Percentiles rank a stretch among this genome's conserved stretches.
Conservation (phyloP, 2,888 invertebrate genomes). For the Pachliopta kotzebuea region DNA sequence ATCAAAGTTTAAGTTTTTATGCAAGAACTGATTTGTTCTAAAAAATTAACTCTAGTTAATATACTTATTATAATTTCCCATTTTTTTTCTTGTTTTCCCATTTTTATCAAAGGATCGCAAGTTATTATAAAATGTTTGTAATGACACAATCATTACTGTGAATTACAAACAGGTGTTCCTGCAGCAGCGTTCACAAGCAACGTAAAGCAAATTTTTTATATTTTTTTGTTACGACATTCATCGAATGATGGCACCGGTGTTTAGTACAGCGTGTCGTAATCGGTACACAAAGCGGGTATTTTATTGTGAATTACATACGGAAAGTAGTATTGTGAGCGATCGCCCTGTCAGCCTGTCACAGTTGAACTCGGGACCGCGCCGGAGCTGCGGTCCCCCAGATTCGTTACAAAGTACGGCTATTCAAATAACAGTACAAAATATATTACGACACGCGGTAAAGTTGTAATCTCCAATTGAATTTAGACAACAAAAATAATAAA, state of each 20-base stretch:
- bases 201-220: constrained; percentile 36
- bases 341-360: constrained; percentile 71
- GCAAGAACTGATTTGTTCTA: too few relatives aligned
- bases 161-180: constrained; percentile 4
- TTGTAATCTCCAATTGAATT: not conserved
- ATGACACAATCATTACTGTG: not conserved
- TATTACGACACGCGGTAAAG: constrained; percentile 5
- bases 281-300: constrained; percentile 72
- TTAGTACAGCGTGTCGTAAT: constrained; percentile 75
- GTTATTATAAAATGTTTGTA: not conserved
- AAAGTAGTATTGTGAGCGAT: constrained; percentile 68
- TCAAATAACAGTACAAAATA: constrained; percentile 39
- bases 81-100: not conserved
- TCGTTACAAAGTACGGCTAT: constrained; percentile 38
- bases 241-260: constrained; percentile 57
- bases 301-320: constrained; percentile 77
- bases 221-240: constrained; percentile 42
- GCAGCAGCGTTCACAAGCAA: not conserved
- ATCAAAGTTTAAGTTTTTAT: too few relatives aligned
- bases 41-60: too few relatives aligned
- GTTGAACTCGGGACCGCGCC: constrained; percentile 60
- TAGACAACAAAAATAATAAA: not conserved
- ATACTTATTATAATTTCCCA: not conserved
- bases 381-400: constrained; percentile 55
- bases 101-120: not conserved